Evolutionary conservation across 2,797 vertebrate species (phyloP).

Genomic region (Bradypodion pumilum): DNA sequence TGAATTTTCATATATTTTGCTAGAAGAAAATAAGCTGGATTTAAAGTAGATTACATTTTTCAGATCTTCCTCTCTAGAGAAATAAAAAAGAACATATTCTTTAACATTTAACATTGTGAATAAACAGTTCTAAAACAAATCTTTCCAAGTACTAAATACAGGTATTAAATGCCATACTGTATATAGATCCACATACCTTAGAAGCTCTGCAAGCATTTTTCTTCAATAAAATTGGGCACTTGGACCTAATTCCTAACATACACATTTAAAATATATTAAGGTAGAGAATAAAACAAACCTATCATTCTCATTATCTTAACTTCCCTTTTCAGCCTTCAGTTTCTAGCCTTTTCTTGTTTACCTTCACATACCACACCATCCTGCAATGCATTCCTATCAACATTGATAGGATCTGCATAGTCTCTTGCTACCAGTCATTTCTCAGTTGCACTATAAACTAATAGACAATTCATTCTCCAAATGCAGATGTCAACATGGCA

Average conservation of each 20-base stretch:
- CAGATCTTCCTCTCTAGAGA: conserved; percentile 44
- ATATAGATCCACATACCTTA: neutral
- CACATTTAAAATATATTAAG: neutral
- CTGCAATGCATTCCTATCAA: neutral
- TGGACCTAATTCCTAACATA: neutral
- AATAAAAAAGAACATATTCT: neutral
- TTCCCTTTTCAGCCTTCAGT: neutral
- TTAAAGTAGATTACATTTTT: conserved; percentile 39
- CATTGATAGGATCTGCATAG: neutral
- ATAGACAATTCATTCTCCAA: neutral
- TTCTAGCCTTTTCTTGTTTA: neutral
- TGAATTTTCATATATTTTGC: conserved; percentile 16
- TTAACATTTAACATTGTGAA: neutral
- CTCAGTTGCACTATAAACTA: neutral
- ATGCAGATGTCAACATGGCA: neutral
- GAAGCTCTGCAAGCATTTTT: neutral
- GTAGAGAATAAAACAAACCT: neutral
- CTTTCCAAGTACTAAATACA: neutral
- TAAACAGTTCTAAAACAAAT: neutral
- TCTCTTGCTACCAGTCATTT: neutral
- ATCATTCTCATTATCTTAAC: neutral
- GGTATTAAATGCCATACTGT: neutral
- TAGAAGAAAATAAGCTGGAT: conserved; percentile 17
- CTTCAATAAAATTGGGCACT: neutral
- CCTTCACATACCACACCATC: neutral